Conservation (phyloP, 2,113 vertebrate species). For the Cynocephalus volans region DNA sequence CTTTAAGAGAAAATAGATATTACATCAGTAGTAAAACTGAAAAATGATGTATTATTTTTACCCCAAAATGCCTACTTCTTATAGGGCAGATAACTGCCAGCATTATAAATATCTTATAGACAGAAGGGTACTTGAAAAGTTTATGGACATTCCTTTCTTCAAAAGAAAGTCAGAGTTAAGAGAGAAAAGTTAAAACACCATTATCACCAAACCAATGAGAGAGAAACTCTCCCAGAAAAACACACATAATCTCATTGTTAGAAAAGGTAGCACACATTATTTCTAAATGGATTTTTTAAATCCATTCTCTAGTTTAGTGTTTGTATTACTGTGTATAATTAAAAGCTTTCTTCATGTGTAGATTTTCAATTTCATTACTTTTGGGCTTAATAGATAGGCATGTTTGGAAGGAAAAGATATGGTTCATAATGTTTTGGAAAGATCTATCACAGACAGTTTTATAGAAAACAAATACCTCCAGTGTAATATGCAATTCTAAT, state of each 20-base stretch:
- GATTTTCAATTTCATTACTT: constrained; percentile 74
- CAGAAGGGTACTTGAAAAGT: constrained; percentile 16
- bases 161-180: not conserved
- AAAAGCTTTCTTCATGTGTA: constrained; percentile 76
- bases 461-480: constrained; percentile 57
- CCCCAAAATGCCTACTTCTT: constrained; percentile 22
- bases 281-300: constrained; percentile 62
- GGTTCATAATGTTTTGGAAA: constrained; percentile 40
- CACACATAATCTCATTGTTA: not conserved
- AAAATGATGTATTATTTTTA: not conserved
- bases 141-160: constrained; percentile 25
- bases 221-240: constrained; percentile 5
- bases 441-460: constrained; percentile 52
- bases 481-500: constrained; percentile 55
- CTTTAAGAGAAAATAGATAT: not conserved
- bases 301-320: constrained; percentile 9
- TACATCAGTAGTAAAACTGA: not conserved
- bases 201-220: constrained; percentile 64
- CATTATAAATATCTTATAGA: constrained; percentile 55
- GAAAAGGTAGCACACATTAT: constrained; percentile 12
- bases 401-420: constrained; percentile 58
- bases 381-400: constrained; percentile 68
- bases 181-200: constrained; percentile 65
- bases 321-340: constrained; percentile 72
- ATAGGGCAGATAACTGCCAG: constrained; percentile 2